phyloP scores from a whole-genome alignment of 2,888 invertebrate genomes.

The Acanthoscelides obtectus region DNA sequence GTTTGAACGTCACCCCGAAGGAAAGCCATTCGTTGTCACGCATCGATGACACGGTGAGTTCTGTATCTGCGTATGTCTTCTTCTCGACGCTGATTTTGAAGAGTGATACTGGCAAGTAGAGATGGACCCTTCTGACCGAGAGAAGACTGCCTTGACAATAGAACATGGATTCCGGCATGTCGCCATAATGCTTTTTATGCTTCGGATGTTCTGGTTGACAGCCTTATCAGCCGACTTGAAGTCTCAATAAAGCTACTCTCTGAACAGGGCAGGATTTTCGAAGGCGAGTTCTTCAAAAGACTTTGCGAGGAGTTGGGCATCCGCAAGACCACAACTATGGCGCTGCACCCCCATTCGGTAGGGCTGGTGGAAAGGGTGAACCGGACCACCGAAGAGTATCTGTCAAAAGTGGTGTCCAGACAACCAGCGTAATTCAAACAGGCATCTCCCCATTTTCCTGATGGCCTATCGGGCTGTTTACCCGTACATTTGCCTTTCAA shows the following conservation, averaged over 20 bases:
- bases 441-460: not conserved
- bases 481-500: too few relatives aligned
- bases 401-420: conserved; percentile 1
- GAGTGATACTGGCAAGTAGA: not conserved
- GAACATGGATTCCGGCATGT: not conserved
- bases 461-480: conserved; percentile 4
- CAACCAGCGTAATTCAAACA: conserved; percentile 1
- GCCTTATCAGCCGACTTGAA: conserved; percentile 14
- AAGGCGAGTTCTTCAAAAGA: conserved; percentile 29
- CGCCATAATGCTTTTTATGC: not conserved
- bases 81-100: not conserved
- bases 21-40: too few relatives aligned
- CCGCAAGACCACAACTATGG: conserved; percentile 18
- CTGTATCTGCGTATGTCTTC: not conserved
- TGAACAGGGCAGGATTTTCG: conserved; percentile 31
- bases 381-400: not conserved
- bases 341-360: conserved; percentile 3
- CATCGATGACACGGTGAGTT: not conserved
- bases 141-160: not conserved
- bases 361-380: conserved; percentile 5
- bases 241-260: conserved; percentile 13
- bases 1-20: too few relatives aligned
- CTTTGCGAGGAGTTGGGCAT: conserved; percentile 22
- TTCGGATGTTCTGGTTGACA: conserved; percentile 24
- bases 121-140: not conserved